These are phyloP conservation scores for Meloidogyne chitwoodi DNA, from an alignment of 1,140 invertebrate genomes.

Conservation along the genomic window DNA sequence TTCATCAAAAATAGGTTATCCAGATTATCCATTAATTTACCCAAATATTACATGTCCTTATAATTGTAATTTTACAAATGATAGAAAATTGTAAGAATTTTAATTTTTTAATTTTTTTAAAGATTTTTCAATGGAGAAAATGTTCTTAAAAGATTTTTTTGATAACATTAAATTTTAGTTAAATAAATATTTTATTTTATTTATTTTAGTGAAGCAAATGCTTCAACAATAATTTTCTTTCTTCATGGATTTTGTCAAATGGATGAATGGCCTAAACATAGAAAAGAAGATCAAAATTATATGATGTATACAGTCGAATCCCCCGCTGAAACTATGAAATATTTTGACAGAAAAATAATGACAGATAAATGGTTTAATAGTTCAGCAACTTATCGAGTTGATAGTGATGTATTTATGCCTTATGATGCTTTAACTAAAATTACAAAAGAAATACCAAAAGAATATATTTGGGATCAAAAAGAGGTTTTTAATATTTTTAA, in stretches of 20 bases:
- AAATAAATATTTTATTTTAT: neutral
- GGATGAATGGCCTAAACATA: neutral
- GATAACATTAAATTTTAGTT: too few species aligned
- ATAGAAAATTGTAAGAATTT: neutral
- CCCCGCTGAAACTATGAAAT: neutral
- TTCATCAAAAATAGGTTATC: neutral
- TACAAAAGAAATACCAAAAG: neutral
- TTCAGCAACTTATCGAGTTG: conserved; percentile 15
- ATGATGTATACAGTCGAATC: conserved; percentile 4
- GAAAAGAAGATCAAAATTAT: neutral
- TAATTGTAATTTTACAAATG: neutral
- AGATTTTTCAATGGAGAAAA: too few species aligned
- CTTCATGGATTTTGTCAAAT: neutral
- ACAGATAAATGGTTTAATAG: conserved; percentile 6
- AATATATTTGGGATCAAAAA: neutral
- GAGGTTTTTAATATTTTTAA: too few species aligned
- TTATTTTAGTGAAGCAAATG: neutral
- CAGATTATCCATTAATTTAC: neutral
- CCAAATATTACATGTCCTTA: neutral
- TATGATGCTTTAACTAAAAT: conserved; percentile 3
- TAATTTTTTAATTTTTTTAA: too few species aligned
- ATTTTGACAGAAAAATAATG: neutral
- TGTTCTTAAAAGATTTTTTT: too few species aligned
- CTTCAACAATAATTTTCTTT: conserved; percentile 1
- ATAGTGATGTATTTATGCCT: conserved; percentile 7